Evolutionary conservation across 2,797 vertebrate species (phyloP), one percentile per base, ranked within the genome.

Genomic region (Euphonia xanthogaster): DNA sequence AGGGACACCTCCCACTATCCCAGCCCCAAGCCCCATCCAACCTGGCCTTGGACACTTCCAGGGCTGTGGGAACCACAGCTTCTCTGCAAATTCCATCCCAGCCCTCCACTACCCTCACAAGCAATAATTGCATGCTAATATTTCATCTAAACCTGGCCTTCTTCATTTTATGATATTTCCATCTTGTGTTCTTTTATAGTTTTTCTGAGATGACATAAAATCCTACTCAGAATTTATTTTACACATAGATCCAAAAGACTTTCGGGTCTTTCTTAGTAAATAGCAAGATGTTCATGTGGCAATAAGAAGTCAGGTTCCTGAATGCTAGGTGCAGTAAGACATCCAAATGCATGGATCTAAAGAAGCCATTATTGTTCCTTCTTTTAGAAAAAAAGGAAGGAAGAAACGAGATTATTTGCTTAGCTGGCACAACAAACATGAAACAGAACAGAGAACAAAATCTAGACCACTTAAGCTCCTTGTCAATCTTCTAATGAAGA

Each of bases 1-100:
- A 78, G 16, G 28, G 28, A 53, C 24, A 39, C 2, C 6, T 66
- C 0, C 24, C 51, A 28, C 35, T 16, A 0, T 3, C 13, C 44
- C 58, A 40, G 39, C 14, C 42, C 51, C 27, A 35, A 51, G 21
- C 54, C 44, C 31, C 3, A 1, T 79, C 37, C 74, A 57, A 0
- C 9, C 39, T 45, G 39, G 33, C 21, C 15, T 73, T 14, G 40
- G 40, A 7, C 53, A 60, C 39, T 51, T 6, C 18, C 40, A 80
- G 45, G 51, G 28, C 25, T 51, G 60, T 12, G 1, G 39, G 10
- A 73, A 2, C 22, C 35, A 14, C 48, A 62, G 18, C 50, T 42
- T 2, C 42, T 28, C 65, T 63, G 65, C 27, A 37, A 62, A 78
- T 78, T 50, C 42, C 35, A 71, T 35, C 48, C 48, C 55, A 70